Evolutionary conservation across 2,888 invertebrate genomes (phyloP), one percentile per base, ranked within the genome.

Genomic region (Eumerus sabulonum): DNA sequence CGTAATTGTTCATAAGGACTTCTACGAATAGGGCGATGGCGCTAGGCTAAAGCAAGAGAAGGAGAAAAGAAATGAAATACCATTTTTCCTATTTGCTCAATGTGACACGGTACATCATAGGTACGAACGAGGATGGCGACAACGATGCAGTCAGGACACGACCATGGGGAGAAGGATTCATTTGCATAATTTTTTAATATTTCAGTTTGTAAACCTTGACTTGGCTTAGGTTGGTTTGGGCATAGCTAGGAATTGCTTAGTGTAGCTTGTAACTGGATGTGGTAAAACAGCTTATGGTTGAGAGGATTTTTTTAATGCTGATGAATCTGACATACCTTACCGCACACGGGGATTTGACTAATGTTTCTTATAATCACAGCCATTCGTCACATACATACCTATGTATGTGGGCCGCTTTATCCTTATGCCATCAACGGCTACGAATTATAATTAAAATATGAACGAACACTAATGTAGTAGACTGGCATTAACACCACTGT

Each of bases 181-280:
- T 87, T 88, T 87, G 86, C 86, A 87, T 87, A 87, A 87, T 88
- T 87, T 87, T 83, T 87, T 87, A 87, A 87, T 87, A 85, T 86
- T 86, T 85, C 87, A 86, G 86, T 86, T 87, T 85, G 82, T 81
- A 76, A 74, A 63, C 45, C 66, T 64, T 64, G 27, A 14, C 45
- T 35, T 44, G 60, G 68, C 51, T 27, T 27, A 27, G 27, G 3
- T 27, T 27, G 27, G 27, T 7, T 27, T 27, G 27, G 27, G 27
- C 27, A 4, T 4, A 7, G 27, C 27, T 27, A 2, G 27, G 27
- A 27, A 27, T 27, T 4, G 27, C 27, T 4, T 27, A 27, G 27
- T 27, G 27, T 27, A 7, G 3, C 27, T 27, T 27, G 27, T 27
- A 7, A 27, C 27, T 27, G 27, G 27, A 27, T 27, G n/a, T n/a